Base-by-base conservation (phyloP, 2,888 invertebrate species). In the Scaptomyza flava region DNA sequence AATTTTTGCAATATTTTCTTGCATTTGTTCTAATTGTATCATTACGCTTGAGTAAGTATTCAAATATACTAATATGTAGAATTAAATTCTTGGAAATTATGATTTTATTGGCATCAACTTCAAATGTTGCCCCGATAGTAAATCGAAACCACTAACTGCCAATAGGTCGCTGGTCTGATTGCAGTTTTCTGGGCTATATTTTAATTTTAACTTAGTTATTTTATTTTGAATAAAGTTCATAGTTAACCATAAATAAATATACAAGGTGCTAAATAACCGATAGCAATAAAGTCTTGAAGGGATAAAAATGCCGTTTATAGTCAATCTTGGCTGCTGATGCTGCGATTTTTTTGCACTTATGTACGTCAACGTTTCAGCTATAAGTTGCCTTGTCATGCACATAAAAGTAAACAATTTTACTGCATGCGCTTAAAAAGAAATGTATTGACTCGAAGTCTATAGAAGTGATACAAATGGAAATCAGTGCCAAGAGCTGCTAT, bases 401-500 rank as follows among this genome's bases (percentile, higher is more conserved):
- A 67, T 54, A 69, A 66, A 67, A 69, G 27, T 47, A 53, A 33
- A 56, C 57, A 50, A 64, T 62, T 59, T 56, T 46, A 61, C 45
- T 45, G 34, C 59, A 59, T 20, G 65, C 17, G 12, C 8, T 41
- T 7, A 2, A 50, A 50, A 59, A 17, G 9, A 14, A 45, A 59
- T 50, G 31, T 59, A 54, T 61, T 66, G 64, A 46, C 46, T 12
- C 31, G 7, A 23, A 46, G 48, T 50, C 48, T 20, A 68, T 58
- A 47, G 43, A 58, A 50, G 42, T 48, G 54, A 59, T 72, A 62
- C 62, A 73, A 66, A 71, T 69, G 69, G 58, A 79, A 77, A 81
- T 70, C 77, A 77, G 50, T 54, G 72, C 61, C 47, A 45, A 45
- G 47, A 53, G 47, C 56, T 61, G 77, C 64, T 67, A 58, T 62